Evolutionary conservation across 92 coral and sea anemone species (phyloP).

Genomic region (Actinostola sp.): DNA sequence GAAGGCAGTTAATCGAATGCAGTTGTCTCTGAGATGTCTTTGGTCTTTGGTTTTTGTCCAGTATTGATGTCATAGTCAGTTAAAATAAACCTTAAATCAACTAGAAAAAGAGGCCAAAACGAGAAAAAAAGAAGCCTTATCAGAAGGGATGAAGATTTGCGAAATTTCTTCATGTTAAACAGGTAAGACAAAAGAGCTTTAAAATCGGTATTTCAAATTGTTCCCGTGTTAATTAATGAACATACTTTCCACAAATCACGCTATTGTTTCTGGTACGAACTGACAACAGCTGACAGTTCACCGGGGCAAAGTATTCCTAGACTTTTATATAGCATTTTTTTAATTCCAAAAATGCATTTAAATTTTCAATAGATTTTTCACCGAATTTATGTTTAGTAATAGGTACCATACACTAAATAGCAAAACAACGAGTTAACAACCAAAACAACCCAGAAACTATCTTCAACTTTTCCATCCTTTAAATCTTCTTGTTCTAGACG

Average conservation of each 20-base stretch:
- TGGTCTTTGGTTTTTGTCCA: not conserved
- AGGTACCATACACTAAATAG: constrained; percentile 28
- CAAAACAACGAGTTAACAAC: constrained; percentile 30
- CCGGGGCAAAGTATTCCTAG: too few relatives aligned
- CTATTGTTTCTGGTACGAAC: too few relatives aligned
- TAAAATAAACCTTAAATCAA: not conserved
- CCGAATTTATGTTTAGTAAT: constrained; percentile 47
- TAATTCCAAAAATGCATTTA: not conserved
- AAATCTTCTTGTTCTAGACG: not conserved
- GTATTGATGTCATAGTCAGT: not conserved
- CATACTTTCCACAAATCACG: too few relatives aligned
- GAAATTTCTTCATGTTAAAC: not conserved
- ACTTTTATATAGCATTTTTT: not conserved
- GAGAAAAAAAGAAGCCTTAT: not conserved
- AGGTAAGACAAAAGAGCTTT: constrained; percentile 6
- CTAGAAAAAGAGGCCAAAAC: not conserved
- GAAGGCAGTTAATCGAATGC: not conserved
- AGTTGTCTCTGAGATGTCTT: not conserved
- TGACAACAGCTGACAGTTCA: too few relatives aligned
- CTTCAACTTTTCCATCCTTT: not conserved
- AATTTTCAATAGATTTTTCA: constrained; percentile 59
- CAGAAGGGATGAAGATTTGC: not conserved
- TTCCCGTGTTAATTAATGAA: too few relatives aligned
- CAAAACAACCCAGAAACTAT: not conserved
- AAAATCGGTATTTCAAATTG: not conserved